Percentiles rank a stretch among this genome's conserved stretches.
Evolutionary conservation across 2,888 invertebrate genomes (phyloP).

Genomic region (Cerastoderma edule): DNA sequence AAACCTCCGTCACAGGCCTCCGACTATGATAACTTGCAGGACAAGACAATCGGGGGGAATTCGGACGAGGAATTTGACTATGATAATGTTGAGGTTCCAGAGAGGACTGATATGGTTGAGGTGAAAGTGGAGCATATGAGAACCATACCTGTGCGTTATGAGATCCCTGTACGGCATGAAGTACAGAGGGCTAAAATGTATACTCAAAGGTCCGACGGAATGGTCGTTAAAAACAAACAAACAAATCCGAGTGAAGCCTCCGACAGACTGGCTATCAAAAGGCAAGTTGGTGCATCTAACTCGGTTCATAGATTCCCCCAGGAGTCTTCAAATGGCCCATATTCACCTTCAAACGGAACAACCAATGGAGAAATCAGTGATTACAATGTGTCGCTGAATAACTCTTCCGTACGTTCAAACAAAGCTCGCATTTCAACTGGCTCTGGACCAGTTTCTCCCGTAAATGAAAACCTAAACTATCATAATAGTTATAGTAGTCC

Average conservation of each 20-base stretch:
- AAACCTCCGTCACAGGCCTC: constrained; percentile 73
- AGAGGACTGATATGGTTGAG: constrained; percentile 48
- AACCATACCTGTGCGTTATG: constrained; percentile 45
- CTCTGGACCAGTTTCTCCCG: constrained; percentile 3
- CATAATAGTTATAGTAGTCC: constrained; percentile 42
- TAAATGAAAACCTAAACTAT: not conserved
- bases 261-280: constrained; percentile 29
- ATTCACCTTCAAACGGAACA: constrained; percentile 1
- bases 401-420: constrained; percentile 1
- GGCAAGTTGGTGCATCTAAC: constrained; percentile 24
- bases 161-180: constrained; percentile 45
- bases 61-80: constrained; percentile 36
- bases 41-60: constrained; percentile 44
- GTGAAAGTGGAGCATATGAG: constrained; percentile 50
- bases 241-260: constrained; percentile 43
- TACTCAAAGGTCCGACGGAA: constrained; percentile 55
- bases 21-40: constrained; percentile 76
- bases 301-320: constrained; percentile 19
- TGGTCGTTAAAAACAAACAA: constrained; percentile 27
- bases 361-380: constrained; percentile 5
- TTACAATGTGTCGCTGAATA: not conserved
- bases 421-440: constrained; percentile 5
- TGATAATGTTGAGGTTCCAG: constrained; percentile 42
- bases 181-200: constrained; percentile 67
- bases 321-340: constrained; percentile 24